Percentiles rank a stretch among this genome's conserved stretches.
Conservation (phyloP, 1,140 invertebrate species). For the Neodiprion fabricii region DNA sequence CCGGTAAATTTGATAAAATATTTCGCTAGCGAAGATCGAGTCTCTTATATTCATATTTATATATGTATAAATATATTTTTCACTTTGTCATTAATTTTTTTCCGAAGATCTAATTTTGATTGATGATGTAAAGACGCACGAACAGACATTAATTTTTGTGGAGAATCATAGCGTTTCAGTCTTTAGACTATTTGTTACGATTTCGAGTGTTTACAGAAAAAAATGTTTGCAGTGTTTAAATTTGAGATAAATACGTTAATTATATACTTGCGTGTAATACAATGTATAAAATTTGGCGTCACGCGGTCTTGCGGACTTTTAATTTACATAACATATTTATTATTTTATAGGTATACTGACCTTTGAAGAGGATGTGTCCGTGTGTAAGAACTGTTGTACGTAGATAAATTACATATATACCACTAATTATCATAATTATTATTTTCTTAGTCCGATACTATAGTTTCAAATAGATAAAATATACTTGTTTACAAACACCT, state of each 20-base stretch:
- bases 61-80: not conserved
- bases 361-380: not conserved
- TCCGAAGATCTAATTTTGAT: not conserved
- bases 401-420: not conserved
- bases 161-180: too few species aligned
- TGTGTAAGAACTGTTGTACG: not conserved
- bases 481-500: not conserved
- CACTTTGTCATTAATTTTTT: not conserved
- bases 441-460: not conserved
- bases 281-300: conserved; percentile 7
- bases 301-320: not conserved
- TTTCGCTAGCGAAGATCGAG: conserved; percentile 3
- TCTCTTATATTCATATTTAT: not conserved
- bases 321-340: not conserved
- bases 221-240: not conserved
- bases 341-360: not conserved
- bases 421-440: not conserved
- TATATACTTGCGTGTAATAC: not conserved
- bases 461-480: conserved; percentile 3
- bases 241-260: not conserved
- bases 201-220: not conserved
- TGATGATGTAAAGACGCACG: not conserved
- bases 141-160: too few species aligned
- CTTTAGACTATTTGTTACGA: too few species aligned
- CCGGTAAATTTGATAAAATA: not conserved